Conservation (phyloP, 2,888 invertebrate genomes). For the Taphrorychus bicolor region DNA sequence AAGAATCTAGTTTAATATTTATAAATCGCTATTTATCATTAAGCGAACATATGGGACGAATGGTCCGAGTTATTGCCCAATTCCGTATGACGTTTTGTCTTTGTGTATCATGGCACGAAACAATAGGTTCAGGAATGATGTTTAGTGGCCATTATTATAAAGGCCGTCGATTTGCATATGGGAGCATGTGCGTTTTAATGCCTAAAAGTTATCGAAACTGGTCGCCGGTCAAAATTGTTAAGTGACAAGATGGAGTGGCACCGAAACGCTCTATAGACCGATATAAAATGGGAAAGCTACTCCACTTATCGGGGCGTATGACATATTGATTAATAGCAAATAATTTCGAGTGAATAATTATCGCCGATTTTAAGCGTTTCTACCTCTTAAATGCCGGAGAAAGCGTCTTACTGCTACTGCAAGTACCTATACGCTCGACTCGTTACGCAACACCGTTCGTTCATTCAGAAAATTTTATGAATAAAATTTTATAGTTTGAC, state of each 20-base stretch:
- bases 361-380: not conserved
- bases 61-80: conserved; percentile 33
- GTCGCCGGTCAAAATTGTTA: not conserved
- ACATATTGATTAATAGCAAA: not conserved
- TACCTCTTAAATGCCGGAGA: conserved; percentile 5
- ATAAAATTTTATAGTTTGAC: conserved; percentile 12
- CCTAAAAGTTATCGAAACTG: not conserved
- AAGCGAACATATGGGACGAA: conserved; percentile 35
- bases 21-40: conserved; percentile 36
- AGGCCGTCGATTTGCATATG: not conserved
- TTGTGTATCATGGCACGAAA: not conserved
- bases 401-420: conserved; percentile 5
- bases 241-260: not conserved
- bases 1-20: conserved; percentile 42
- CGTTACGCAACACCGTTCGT: conserved; percentile 1
- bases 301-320: not conserved
- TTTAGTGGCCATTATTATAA: too few species aligned
- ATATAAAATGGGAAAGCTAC: not conserved
- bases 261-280: not conserved
- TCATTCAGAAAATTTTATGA: conserved; percentile 15
- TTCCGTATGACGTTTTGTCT: conserved; percentile 7
- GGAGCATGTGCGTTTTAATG: not conserved
- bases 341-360: not conserved
- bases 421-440: not conserved
- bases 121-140: conserved; percentile 3